These are phyloP conservation scores for Pandemis cinnamomeana DNA, from an alignment of 2,888 invertebrate genomes.

Conservation along the genomic window DNA sequence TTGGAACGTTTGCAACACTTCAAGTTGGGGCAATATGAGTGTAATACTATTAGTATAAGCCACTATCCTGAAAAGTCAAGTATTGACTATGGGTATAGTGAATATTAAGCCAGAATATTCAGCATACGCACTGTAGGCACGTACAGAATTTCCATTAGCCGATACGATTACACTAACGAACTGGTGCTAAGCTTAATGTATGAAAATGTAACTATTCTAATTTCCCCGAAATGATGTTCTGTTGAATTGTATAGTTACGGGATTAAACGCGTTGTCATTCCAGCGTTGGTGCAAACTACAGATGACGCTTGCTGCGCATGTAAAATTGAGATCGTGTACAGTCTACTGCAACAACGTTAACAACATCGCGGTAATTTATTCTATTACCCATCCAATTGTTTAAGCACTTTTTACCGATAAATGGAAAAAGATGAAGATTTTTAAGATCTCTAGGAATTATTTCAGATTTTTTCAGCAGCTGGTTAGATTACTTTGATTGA, in stretches of 20 bases:
- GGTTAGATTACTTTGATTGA: too few species aligned
- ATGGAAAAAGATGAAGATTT: too few species aligned
- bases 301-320: slow-evolving; percentile 18
- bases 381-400: too few species aligned
- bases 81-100: background rate
- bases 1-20: too few species aligned
- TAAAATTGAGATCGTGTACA: slow-evolving; percentile 12
- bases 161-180: slow-evolving; percentile 30
- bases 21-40: too few species aligned
- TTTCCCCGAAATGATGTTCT: slow-evolving; percentile 35
- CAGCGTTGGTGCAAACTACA: slow-evolving; percentile 25
- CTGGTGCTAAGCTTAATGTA: slow-evolving; percentile 32
- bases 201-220: slow-evolving; percentile 35
- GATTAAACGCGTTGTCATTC: slow-evolving; percentile 34
- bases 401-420: too few species aligned
- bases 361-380: too few species aligned
- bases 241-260: slow-evolving; percentile 19
- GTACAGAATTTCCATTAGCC: slow-evolving; percentile 10
- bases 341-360: background rate
- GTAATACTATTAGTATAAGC: too few species aligned
- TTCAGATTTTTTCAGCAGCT: too few species aligned
- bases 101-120: background rate
- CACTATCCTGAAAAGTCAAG: too few species aligned
- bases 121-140: background rate
- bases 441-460: too few species aligned